Evolutionary conservation across 2,113 vertebrate genomes (phyloP).

Genomic region (Coregonus clupeaformis): DNA sequence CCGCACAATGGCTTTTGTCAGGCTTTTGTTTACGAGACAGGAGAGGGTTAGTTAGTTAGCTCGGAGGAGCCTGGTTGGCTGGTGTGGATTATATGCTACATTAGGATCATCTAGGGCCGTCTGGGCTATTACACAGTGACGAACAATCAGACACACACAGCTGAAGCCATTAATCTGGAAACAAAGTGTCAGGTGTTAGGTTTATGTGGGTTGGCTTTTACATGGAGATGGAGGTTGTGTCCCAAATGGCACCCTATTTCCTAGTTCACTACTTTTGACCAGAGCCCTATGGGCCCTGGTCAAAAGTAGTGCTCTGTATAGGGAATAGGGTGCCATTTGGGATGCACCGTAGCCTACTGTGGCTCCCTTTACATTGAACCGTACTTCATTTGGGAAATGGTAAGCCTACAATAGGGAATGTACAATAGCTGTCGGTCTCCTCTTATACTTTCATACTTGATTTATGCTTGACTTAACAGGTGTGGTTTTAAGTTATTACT

Average conservation of each 20-base stretch:
- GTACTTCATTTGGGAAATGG: too few species aligned
- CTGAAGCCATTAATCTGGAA: neutral
- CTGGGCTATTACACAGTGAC: neutral
- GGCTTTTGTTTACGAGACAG: constrained; percentile 10
- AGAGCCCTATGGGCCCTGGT: too few species aligned
- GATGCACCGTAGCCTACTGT: too few species aligned
- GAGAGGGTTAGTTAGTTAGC: neutral
- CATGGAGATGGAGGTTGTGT: constrained; percentile 8
- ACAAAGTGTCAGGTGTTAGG: neutral
- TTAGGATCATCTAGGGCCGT: neutral
- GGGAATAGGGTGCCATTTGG: too few species aligned
- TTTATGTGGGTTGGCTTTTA: neutral
- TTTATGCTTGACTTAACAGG: too few species aligned
- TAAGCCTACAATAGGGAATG: too few species aligned
- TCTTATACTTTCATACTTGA: too few species aligned
- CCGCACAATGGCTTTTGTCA: neutral
- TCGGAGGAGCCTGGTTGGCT: neutral
- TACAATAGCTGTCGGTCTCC: too few species aligned
- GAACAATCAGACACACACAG: neutral
- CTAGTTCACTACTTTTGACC: too few species aligned
- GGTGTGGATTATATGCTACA: neutral
- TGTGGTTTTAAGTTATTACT: too few species aligned
- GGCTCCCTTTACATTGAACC: too few species aligned
- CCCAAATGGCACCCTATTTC: neutral
- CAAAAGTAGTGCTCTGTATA: too few species aligned